A percentile compares a stretch with the other conserved stretches of the same genome.
phyloP scores from a whole-genome alignment of 2,888 invertebrate species.

The Zygothrica quintamaculata region DNA sequence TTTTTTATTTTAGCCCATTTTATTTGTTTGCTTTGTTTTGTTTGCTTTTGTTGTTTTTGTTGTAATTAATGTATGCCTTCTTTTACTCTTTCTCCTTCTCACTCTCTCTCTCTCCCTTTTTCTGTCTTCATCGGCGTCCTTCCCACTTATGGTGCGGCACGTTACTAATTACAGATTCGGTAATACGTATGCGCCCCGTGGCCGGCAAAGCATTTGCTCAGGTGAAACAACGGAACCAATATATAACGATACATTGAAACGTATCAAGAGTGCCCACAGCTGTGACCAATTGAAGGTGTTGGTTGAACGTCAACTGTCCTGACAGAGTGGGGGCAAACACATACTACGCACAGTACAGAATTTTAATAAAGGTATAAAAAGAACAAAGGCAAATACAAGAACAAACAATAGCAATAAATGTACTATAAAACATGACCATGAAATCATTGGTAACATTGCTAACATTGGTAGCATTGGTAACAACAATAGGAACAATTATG shows the following conservation, averaged over 20 bases:
- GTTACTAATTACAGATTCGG: constrained; percentile 77
- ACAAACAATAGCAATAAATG: neutral
- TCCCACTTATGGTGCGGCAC: constrained; percentile 15
- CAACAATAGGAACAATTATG: constrained; percentile 52
- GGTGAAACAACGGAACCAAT: constrained; percentile 63
- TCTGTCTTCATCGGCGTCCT: too few species aligned
- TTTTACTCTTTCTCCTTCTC: too few species aligned
- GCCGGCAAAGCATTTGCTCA: constrained; percentile 74
- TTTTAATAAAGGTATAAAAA: too few species aligned
- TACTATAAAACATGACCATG: constrained; percentile 22
- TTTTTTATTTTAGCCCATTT: too few species aligned
- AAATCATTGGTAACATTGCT: constrained; percentile 6
- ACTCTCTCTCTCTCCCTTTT: too few species aligned
- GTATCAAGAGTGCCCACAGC: constrained; percentile 73
- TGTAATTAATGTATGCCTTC: constrained; percentile 70
- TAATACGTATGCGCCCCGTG: constrained; percentile 67
- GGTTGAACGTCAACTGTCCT: constrained; percentile 62
- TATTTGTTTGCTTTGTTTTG: constrained; percentile 14
- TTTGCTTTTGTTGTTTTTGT: constrained; percentile 55
- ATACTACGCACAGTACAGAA: too few species aligned
- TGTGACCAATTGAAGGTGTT: constrained; percentile 69
- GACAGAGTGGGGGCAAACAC: constrained; percentile 26
- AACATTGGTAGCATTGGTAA: constrained; percentile 18
- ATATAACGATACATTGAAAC: constrained; percentile 76
- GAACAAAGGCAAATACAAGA: constrained; percentile 12